phyloP scores from a whole-genome alignment of 2,797 vertebrate genomes.

The Lerista edwardsae region DNA sequence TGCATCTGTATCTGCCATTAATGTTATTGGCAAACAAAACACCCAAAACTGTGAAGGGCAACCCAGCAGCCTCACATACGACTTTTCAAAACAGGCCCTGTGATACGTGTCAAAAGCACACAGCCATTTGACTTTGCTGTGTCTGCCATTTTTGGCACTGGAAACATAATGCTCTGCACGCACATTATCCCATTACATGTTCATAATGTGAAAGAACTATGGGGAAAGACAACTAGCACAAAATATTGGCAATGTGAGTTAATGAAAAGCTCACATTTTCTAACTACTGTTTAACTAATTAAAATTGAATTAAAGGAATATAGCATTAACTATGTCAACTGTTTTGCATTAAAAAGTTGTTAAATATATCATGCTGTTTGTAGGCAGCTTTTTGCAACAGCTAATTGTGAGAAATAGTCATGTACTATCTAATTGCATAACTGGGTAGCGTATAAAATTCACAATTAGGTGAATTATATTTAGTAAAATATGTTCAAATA shows the following conservation, averaged over 20 bases:
- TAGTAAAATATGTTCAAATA: constrained; percentile 81
- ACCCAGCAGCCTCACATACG: background rate
- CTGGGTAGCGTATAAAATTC: constrained; percentile 77
- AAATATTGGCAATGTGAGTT: constrained; percentile 69
- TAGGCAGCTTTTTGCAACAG: constrained; percentile 74
- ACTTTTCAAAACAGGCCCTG: constrained; percentile 11
- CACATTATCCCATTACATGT: constrained; percentile 56
- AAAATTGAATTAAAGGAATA: constrained; percentile 80
- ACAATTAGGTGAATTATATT: constrained; percentile 77
- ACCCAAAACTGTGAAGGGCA: background rate
- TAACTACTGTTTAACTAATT: constrained; percentile 79
- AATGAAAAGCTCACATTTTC: constrained; percentile 73
- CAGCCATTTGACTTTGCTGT: constrained; percentile 30
- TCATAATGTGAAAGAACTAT: constrained; percentile 68
- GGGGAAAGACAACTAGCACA: constrained; percentile 62
- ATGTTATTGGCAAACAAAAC: too few relatives aligned
- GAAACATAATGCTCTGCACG: constrained; percentile 46
- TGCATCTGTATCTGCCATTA: too few relatives aligned
- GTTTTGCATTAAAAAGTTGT: constrained; percentile 77
- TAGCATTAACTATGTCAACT: constrained; percentile 76
- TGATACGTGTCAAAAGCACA: constrained; percentile 43
- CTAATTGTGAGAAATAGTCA: constrained; percentile 78
- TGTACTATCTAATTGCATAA: constrained; percentile 78
- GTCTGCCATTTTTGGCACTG: constrained; percentile 53
- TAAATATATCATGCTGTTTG: constrained; percentile 76